Conservation (phyloP, 2,113 vertebrate species). For the Callocephalon fimbriatum region DNA sequence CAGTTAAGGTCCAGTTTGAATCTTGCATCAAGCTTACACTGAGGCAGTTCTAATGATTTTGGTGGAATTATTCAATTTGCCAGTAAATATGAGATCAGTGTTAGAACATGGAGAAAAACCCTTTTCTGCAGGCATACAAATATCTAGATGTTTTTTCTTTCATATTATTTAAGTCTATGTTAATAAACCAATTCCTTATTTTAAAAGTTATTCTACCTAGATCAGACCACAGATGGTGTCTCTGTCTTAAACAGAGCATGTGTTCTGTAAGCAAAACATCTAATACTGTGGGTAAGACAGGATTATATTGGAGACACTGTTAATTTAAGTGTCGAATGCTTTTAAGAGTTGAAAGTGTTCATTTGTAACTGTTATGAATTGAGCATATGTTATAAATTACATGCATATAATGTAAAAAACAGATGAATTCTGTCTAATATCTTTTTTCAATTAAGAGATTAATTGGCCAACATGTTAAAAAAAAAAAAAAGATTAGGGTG, state of each 20-base stretch:
- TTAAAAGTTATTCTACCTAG: neutral
- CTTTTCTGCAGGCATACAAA: neutral
- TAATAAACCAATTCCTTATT: neutral
- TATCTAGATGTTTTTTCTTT: neutral
- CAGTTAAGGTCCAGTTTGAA: neutral
- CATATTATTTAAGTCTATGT: neutral
- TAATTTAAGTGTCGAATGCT: slow-evolving; percentile 26
- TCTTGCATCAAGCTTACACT: neutral
- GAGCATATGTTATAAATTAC: slow-evolving; percentile 22
- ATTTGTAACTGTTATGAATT: neutral
- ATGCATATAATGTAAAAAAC: neutral
- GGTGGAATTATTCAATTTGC: neutral
- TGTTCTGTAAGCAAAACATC: neutral
- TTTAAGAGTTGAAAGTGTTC: slow-evolving; percentile 42
- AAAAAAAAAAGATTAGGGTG: neutral
- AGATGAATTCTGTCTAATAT: neutral
- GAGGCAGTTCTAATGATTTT: neutral
- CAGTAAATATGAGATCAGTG: neutral
- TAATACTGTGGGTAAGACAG: neutral
- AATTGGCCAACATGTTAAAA: neutral
- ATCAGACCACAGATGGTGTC: neutral
- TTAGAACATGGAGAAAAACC: neutral
- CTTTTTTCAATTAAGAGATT: slow-evolving; percentile 34
- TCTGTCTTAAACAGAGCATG: neutral
- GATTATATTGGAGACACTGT: slow-evolving; percentile 27